Conservation (phyloP, 2,888 invertebrate genomes). For the Eremobia ochroleuca region DNA sequence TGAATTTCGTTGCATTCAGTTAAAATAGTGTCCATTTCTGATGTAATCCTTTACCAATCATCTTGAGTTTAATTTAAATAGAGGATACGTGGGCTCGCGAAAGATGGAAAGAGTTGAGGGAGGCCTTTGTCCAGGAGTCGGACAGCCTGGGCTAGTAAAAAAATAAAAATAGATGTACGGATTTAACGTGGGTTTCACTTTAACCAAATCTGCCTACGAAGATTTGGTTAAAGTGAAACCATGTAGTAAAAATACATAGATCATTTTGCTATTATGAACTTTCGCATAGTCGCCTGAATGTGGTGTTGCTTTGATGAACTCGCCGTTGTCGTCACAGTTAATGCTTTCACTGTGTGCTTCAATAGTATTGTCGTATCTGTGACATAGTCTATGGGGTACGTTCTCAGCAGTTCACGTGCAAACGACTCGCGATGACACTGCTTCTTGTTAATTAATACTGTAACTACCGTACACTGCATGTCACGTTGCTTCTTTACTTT, state of each 20-base stretch:
- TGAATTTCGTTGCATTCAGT: neutral
- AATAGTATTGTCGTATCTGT: neutral
- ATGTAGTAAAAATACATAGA: neutral
- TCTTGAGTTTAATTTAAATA: neutral
- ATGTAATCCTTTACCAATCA: neutral
- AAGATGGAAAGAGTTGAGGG: too few relatives aligned
- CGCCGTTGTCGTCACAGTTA: too few relatives aligned
- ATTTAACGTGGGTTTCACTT: neutral
- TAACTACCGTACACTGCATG: neutral
- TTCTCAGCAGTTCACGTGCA: constrained; percentile 9
- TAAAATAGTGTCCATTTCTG: neutral
- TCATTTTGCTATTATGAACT: neutral
- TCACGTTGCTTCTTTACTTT: neutral
- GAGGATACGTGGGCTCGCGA: too few relatives aligned
- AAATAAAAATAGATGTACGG: too few relatives aligned
- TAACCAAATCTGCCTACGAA: too few relatives aligned
- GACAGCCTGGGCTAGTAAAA: too few relatives aligned
- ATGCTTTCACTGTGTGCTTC: neutral
- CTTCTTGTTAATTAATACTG: constrained; percentile 20
- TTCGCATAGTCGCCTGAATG: neutral
- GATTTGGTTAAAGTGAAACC: neutral
- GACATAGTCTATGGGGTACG: neutral
- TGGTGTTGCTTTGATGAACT: too few relatives aligned
- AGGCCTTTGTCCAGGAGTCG: too few relatives aligned
- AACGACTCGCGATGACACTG: constrained; percentile 23